Base-by-base conservation (phyloP, 2,797 vertebrate species). In the Mormyrops attenuatus region DNA sequence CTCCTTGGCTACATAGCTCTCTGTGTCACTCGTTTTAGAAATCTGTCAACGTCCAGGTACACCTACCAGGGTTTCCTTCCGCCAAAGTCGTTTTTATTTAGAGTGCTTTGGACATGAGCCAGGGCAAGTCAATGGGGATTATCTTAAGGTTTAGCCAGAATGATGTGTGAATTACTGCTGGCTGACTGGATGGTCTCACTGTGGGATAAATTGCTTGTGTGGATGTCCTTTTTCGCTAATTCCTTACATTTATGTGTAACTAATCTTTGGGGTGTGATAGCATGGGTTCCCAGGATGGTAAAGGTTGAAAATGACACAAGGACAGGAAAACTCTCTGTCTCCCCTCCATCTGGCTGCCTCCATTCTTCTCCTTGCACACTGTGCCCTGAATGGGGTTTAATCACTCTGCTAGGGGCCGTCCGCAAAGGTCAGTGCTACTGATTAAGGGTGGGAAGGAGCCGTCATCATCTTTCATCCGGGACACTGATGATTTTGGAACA, bases 11-110 rank as follows among this genome's bases (percentile, higher is more conserved):
- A 17, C 47, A 17, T 85, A 13, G 22, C 84, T 26, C 47, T 97
- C 97, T 96, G 93, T 92, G 95, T 93, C 93, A 89, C 95, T 96
- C 92, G 93, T 94, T 93, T 94, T 94, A 96, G 97, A 97, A 98
- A 98, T 98, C 96, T 96, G 90, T 96, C 95, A 94, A 94, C 95
- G 95, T 90, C 90, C 94, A 96, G 96, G 97, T 95, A 95, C 94
- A 96, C 96, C 95, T 94, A 93, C 94, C 95, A 95, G 96, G 95
- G 95, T 96, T 96, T 97, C 97, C 97, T 96, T 97, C 97, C 96
- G 96, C 96, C 96, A 96, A 96, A 96, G 94, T 95, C 95, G 95
- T 96, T 95, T 96, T 94, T 55, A 91, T 96, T 96, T 93, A 95
- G 95, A 96, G 96, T 94, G 94, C 95, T 95, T 97, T 98, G 97